Evolutionary conservation across 2,113 vertebrate species (phyloP).

Genomic region (Lucifuga dentata): DNA sequence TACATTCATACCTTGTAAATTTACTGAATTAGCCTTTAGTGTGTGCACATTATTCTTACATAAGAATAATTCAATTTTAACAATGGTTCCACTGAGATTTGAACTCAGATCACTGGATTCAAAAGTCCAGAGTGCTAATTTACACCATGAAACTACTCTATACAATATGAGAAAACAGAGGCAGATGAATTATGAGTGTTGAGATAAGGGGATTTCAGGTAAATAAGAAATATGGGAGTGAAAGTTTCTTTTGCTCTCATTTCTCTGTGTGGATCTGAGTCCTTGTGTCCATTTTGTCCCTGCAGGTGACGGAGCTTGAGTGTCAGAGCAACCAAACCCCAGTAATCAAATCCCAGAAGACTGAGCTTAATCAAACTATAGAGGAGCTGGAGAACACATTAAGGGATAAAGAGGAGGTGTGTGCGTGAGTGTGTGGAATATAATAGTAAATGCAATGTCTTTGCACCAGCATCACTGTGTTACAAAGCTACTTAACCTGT

Average conservation of each 20-base stretch:
- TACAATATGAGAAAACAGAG: background rate
- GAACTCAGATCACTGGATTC: background rate
- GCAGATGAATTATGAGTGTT: slow-evolving; percentile 5
- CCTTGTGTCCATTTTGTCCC: slow-evolving; percentile 16
- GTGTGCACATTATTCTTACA: no score
- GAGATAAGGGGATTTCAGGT: slow-evolving; percentile 15
- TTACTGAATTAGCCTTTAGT: no score
- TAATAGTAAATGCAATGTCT: background rate
- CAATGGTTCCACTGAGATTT: no score
- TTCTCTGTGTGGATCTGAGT: slow-evolving; percentile 11
- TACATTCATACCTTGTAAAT: no score
- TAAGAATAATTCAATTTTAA: no score
- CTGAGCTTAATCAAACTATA: slow-evolving; percentile 97
- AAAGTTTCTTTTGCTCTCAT: slow-evolving; percentile 10
- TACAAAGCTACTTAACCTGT: background rate
- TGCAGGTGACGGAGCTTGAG: slow-evolving; percentile 96
- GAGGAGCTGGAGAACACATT: slow-evolving; percentile 93
- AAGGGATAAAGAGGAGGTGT: slow-evolving; percentile 96
- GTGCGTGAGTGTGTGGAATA: slow-evolving; percentile 31
- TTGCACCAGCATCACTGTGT: background rate
- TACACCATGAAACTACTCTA: no score
- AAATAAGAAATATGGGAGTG: slow-evolving; percentile 13
- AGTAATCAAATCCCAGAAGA: slow-evolving; percentile 96
- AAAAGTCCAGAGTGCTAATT: slow-evolving; percentile 23
- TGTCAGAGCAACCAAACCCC: slow-evolving; percentile 96